Conservation (phyloP, 2,113 vertebrate species). For the Panthera uncia region DNA sequence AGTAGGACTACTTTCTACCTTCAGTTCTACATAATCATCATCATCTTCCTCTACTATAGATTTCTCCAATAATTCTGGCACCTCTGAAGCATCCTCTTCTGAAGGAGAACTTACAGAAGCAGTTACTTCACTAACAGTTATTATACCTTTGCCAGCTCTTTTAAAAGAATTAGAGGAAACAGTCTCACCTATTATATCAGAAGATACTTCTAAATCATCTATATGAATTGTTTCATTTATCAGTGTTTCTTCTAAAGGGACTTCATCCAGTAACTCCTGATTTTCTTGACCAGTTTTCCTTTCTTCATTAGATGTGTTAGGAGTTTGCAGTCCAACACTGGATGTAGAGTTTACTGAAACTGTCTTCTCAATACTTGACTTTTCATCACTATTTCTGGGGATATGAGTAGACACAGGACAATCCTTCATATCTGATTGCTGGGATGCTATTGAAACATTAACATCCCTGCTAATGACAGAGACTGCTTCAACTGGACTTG, state of each 20-base stretch:
- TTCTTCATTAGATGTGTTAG: slow-evolving; percentile 23
- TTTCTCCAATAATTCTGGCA: slow-evolving; percentile 75
- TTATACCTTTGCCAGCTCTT: slow-evolving; percentile 68
- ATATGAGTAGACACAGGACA: slow-evolving; percentile 12
- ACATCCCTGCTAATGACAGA: slow-evolving; percentile 84
- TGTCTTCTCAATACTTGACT: slow-evolving; percentile 74
- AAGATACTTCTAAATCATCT: slow-evolving; percentile 69
- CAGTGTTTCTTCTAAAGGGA: slow-evolving; percentile 48
- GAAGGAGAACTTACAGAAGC: slow-evolving; percentile 42
- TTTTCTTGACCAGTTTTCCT: slow-evolving; percentile 67
- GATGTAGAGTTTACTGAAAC: slow-evolving; percentile 82
- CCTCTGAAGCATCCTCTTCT: slow-evolving; percentile 78
- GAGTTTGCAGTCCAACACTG: slow-evolving; percentile 59
- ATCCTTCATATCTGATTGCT: slow-evolving; percentile 75
- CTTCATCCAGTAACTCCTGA: slow-evolving; percentile 40
- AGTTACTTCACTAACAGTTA: slow-evolving; percentile 73
- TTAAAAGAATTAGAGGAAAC: slow-evolving; percentile 72
- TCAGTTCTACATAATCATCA: slow-evolving; percentile 84
- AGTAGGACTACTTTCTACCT: slow-evolving; percentile 77
- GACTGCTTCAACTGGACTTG: slow-evolving; percentile 84
- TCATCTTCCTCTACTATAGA: slow-evolving; percentile 76
- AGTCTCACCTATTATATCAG: slow-evolving; percentile 68
- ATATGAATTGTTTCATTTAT: slow-evolving; percentile 14
- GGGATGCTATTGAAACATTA: slow-evolving; percentile 70
- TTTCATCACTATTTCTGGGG: background rate